Base-by-base conservation (phyloP, 2,113 vertebrate species). In the Mixornis gularis region DNA sequence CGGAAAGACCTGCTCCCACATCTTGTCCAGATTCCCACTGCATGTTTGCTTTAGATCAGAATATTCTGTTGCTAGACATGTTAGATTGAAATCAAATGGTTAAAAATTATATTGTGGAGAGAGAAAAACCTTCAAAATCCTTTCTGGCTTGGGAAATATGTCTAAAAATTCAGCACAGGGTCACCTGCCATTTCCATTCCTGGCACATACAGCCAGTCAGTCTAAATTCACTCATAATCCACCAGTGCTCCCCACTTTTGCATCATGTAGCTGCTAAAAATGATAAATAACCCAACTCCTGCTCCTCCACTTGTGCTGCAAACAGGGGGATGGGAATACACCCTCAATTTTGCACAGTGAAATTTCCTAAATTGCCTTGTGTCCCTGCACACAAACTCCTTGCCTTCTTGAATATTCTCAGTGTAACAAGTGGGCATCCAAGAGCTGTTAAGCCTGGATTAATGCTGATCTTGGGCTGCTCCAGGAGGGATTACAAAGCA, bases 271-370 rank as follows among this genome's bases (percentile, higher is more conserved):
- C 43, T 74, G 52, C 38, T 65, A 36, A 24, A 85, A 76, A 52
- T n/a, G 19, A 27, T 49, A 17, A 64, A 13, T 55, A 65, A n/a
- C 22, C 36, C 17, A n/a, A 4, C 19, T 85, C 43, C 30, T 46
- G 20, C 44, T 49, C 12, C 32, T 85, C 29, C 13, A 2, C 46
- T 38, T 12, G 12, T n/a, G 48, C 36, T 76, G 62, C 13, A 25
- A 46, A 55, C 4, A 9, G 4, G 3, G 24, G 4, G 25, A 41
- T 0, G 10, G 46, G 9, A 58, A 29, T 29, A 16, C 29, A 5
- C 1, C 0, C 63, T 73, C 26, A 17, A 0, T 82, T 34, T 63
- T 59, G 11, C 2, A 0, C 29, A 29, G 32, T 6, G 17, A 11
- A 17, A 3, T 40, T 58, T 65, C 38, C 51, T 18, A 12, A 73